These are phyloP conservation scores for Stenichneumon culpator DNA, from an alignment of 2,888 invertebrate species.

Conservation along the genomic window DNA sequence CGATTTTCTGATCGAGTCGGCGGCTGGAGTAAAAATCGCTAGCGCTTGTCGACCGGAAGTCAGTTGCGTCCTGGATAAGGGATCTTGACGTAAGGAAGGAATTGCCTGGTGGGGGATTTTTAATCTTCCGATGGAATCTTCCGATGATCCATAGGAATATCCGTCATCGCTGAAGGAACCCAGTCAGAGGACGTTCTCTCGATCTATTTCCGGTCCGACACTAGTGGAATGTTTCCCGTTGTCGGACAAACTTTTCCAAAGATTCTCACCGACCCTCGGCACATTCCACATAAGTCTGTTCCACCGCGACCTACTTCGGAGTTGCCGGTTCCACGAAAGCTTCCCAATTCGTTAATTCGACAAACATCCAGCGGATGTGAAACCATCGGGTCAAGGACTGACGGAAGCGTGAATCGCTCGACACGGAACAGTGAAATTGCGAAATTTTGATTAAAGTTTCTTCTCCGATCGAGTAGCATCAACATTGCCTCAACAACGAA, in stretches of 20 bases:
- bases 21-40: neutral
- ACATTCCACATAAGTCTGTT: conserved; percentile 25
- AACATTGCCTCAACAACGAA: no score
- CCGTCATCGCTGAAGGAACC: neutral
- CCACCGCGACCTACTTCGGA: conserved; percentile 41
- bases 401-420: neutral
- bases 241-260: conserved; percentile 18
- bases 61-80: no score
- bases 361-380: neutral
- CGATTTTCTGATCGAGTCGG: neutral
- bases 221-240: conserved; percentile 5
- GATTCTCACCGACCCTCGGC: conserved; percentile 26
- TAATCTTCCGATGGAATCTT: neutral
- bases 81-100: no score
- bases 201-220: conserved; percentile 33
- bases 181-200: neutral
- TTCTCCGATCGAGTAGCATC: no score
- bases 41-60: neutral
- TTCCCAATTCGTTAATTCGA: conserved; percentile 5
- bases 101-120: no score
- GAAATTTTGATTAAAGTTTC: neutral
- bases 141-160: neutral
- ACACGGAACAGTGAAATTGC: neutral
- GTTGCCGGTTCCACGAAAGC: conserved; percentile 3
- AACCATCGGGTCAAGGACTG: conserved; percentile 4